Evolutionary conservation across 2,797 vertebrate species (phyloP), one percentile per base, ranked within the genome.

Genomic region (Schizothorax lantsangensis): DNA sequence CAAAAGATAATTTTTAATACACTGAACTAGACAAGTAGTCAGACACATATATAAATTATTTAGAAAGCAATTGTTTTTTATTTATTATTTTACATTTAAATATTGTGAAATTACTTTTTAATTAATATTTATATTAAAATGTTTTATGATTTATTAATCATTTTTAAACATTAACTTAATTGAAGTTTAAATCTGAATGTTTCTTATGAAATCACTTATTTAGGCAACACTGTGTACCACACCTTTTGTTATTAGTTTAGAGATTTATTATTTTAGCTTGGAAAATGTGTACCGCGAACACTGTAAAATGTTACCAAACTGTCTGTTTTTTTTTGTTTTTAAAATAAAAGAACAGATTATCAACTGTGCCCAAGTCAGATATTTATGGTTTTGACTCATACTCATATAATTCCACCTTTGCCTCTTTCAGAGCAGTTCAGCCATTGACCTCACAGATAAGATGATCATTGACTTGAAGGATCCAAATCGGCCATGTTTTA

Each of bases 401-500:
- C 38, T 79, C 21, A 30, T 59, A 49, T 72, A 36, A 45, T 72
- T 85, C 9, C 54, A 85, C 79, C 15, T 72, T 12, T 84, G 85
- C 68, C 83, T 80, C 59, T 59, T 43, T 88, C 89, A 96, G 96
- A 86, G 85, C 14, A 90, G 47, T 66, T 73, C 84, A 19, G 64
- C 84, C 21, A 38, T 80, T 3, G 86, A 92, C 87, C 89, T 91
- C 47, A 89, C 73, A 1, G 89, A 91, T 89, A 93, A 93, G 86
- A 86, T 92, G n/a, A 62, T 90, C 0, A 73, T 85, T 2, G 93
- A 95, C 59, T 90, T 93, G 83, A 94, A 92, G 38, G 95, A 96
- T 85, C 92, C 94, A 0, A 95, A 96, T 89, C 91, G 91, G 89
- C 94, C 95, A 0, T 95, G 95, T 89, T 99, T 98, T 93, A 98